Base-by-base conservation (phyloP, 2,113 vertebrate genomes). In the Neolamprologus sp. region DNA sequence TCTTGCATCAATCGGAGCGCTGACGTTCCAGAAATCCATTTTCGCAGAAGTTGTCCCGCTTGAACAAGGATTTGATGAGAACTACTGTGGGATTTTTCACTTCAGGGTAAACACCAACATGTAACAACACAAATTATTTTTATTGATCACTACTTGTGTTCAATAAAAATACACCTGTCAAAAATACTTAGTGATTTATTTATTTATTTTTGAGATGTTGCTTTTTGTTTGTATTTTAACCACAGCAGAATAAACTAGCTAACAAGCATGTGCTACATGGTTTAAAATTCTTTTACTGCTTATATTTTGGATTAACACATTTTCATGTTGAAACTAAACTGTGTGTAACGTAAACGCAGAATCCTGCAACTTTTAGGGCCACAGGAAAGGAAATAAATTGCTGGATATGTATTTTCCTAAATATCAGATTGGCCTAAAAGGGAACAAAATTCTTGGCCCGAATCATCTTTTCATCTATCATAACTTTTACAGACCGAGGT, bases 71-170 rank as follows among this genome's bases (percentile, higher is more conserved):
- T 96, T 96, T 82, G 37, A 89, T 19, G 53, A 91, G 13, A 21
- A 94, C 7, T 96, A 97, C 93, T 95, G 92, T 1, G 96, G 96
- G 14, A 71, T 97, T 28, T 97, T 97, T 92, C 96, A 97, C 82
- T 97, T 97, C 85, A 95, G 90, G 94, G 96, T 95, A 95, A 86
- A 82, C 10, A 42, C 7, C 23, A 51, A 30, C 23, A 75, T 16
- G 4, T 21, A 37, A 35, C 23, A 28, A 30, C 1, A 4, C 4
- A 19, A 9, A 16, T 26, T 14, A 13, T 0, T 71, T 71, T 71
- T 23, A 14, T 9, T 42, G n/a, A 21, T 4, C 19, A 42, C 2
- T 23, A 42, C 12, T 71, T 42, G 35, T 13, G 10, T 65, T 65
- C 3, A 37, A 65, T n/a, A 65, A 65, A 75, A 75, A 47, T 1